Conservation (phyloP, 2,888 invertebrate genomes). For the Drosophila eohydei region DNA sequence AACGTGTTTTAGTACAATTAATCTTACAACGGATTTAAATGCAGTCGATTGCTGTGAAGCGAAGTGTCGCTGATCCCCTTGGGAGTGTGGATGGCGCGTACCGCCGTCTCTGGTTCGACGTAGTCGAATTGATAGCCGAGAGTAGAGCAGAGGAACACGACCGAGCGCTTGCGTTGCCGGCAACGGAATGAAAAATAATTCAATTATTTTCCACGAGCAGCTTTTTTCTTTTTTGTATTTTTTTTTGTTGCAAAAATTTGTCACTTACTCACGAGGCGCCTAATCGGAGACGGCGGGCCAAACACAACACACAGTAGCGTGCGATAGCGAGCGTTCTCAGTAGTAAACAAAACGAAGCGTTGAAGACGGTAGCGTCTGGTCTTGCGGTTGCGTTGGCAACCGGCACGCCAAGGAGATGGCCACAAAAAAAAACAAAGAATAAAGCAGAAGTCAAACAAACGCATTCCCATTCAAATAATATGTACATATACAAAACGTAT, state of each 20-base stretch:
- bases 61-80: slow-evolving; percentile 29
- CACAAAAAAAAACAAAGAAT: slow-evolving; percentile 21
- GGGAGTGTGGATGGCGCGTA: slow-evolving; percentile 25
- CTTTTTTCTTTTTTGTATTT: slow-evolving; percentile 7
- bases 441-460: slow-evolving; percentile 7
- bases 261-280: slow-evolving; percentile 52
- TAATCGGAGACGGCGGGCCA: slow-evolving; percentile 31
- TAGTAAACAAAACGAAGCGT: slow-evolving; percentile 63
- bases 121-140: slow-evolving; percentile 11
- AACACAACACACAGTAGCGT: slow-evolving; percentile 16
- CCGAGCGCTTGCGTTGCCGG: slow-evolving; percentile 74
- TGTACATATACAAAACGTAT: not conserved
- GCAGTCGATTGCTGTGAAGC: slow-evolving; percentile 10
- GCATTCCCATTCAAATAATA: slow-evolving; percentile 14
- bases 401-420: slow-evolving; percentile 36
- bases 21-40: slow-evolving; percentile 17
- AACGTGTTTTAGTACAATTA: slow-evolving; percentile 1
- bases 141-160: slow-evolving; percentile 46
- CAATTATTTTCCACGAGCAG: slow-evolving; percentile 74
- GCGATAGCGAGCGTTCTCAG: slow-evolving; percentile 48
- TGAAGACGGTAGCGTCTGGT: slow-evolving; percentile 21
- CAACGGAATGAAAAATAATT: slow-evolving; percentile 77
- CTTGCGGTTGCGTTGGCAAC: slow-evolving; percentile 57
- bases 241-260: slow-evolving; percentile 47
- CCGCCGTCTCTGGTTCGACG: slow-evolving; percentile 40